These are phyloP conservation scores for Centropyge bicolor DNA, from an alignment of 2,797 vertebrate species.

Conservation along the genomic window DNA sequence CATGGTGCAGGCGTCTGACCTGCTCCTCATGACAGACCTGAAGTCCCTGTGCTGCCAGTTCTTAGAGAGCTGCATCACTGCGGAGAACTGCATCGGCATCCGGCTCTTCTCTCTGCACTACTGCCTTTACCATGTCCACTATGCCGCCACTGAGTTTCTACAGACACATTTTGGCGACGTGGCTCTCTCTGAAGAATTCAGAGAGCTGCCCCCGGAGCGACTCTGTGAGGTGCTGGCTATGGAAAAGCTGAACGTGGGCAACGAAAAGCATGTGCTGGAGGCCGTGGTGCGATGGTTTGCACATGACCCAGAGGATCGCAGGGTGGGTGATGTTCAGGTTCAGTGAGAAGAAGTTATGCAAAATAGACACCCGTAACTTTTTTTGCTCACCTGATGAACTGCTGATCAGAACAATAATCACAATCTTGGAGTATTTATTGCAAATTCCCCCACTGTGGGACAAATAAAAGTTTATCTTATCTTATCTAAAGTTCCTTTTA, in stretches of 20 bases:
- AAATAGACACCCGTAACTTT: background rate
- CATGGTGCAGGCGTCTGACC: conserved; percentile 96
- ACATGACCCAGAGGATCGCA: conserved; percentile 91
- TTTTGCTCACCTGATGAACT: background rate
- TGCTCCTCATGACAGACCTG: conserved; percentile 96
- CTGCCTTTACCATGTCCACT: conserved; percentile 95
- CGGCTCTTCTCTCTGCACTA: conserved; percentile 97
- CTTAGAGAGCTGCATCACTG: conserved; percentile 95
- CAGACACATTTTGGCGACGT: conserved; percentile 98
- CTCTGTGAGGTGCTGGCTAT: conserved; percentile 94
- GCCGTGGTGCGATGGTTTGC: conserved; percentile 95
- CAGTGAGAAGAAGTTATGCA: background rate
- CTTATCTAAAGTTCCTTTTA: background rate
- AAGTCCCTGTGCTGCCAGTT: conserved; percentile 98
- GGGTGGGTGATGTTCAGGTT: conserved; percentile 83
- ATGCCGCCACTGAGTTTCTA: conserved; percentile 95
- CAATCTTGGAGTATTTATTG: no score
- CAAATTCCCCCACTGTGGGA: no score
- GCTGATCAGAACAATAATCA: background rate
- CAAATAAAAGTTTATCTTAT: no score
- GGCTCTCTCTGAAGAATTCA: conserved; percentile 93
- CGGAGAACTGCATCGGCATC: conserved; percentile 98
- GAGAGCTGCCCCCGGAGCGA: conserved; percentile 91
- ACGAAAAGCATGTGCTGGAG: conserved; percentile 95
- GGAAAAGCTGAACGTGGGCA: conserved; percentile 98